Evolutionary conservation across 2,797 vertebrate species (phyloP), one percentile per base, ranked within the genome.

Genomic region (Amblyraja radiata): DNA sequence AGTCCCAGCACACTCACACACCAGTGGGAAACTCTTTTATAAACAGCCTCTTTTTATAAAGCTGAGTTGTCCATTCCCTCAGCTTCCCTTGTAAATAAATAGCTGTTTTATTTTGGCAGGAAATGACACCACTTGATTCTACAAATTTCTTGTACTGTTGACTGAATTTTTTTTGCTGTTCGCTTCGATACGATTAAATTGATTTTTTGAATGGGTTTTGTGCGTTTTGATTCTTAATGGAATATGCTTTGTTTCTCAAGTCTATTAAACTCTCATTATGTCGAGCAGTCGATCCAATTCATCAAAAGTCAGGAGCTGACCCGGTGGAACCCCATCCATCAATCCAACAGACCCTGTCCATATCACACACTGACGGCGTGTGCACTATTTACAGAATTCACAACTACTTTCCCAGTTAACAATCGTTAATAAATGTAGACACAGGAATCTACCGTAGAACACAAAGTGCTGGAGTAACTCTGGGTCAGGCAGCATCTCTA

Each of bases 161-260:
- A 54, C 90, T 92, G 90, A 39, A 92, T 84, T 84, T 84, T 84
- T 88, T n/a, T 92, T 92, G 90, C 90, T 92, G 90, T 76, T 92
- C 36, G 71, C 90, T 92, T 92, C 90, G 73, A 92, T 58, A 76
- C 71, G 76, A 92, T 74, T 92, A 92, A 92, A 92, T 92, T 76
- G 90, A 92, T 92, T 92, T 92, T 76, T 46, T 76, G 68, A 92
- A 92, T 4, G 13, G 39, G 14, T 92, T 73, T 10, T 18, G 39
- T 54, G 39, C 76, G 61, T 68, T 88, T 68, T 65, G n/a, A 9
- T 63, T 88, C 6, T n/a, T 63, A 14, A 21, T 68, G n/a, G n/a
- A 65, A 21, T 36, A 32, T 84, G 23, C 25, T 84, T 86, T 63
- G 2, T 28, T 61, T 1, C 5, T 84, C 23, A 28, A 61, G 11